Conservation (phyloP, 1,140 invertebrate species). For the Dryas iulia region DNA sequence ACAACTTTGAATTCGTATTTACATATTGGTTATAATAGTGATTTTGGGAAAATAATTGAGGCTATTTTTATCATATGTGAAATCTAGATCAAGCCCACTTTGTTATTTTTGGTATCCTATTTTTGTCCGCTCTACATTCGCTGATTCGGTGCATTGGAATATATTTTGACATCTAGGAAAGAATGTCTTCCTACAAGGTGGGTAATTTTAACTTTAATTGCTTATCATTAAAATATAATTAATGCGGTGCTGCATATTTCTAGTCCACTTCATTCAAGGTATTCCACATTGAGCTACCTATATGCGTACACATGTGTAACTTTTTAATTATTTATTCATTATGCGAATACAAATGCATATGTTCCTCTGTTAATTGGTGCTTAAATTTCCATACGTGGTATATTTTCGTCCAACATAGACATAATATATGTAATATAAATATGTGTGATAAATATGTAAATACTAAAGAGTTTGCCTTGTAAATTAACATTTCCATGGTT, state of each 20-base stretch:
- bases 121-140: slow-evolving; percentile 73
- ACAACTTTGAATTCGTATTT: slow-evolving; percentile 5
- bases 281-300: slow-evolving; percentile 7
- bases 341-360: slow-evolving; percentile 2
- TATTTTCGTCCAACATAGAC: no score
- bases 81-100: slow-evolving; percentile 33
- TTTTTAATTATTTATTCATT: slow-evolving; percentile 14
- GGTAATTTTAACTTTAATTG: slow-evolving; percentile 39
- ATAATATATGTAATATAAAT: no score
- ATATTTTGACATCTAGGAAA: slow-evolving; percentile 70
- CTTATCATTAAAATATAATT: slow-evolving; percentile 24
- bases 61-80: slow-evolving; percentile 8
- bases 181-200: slow-evolving; percentile 64
- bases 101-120: slow-evolving; percentile 77
- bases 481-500: background rate
- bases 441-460: background rate
- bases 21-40: background rate
- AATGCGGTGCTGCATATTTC: slow-evolving; percentile 10
- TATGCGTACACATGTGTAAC: slow-evolving; percentile 9
- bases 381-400: background rate
- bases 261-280: slow-evolving; percentile 7
- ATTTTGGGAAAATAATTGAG: slow-evolving; percentile 4
- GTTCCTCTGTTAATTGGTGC: slow-evolving; percentile 4
- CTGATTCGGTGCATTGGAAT: slow-evolving; percentile 61
- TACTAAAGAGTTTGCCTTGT: background rate